These are phyloP conservation scores for Erynnis tages DNA, from an alignment of 2,888 invertebrate genomes.

Conservation along the genomic window DNA sequence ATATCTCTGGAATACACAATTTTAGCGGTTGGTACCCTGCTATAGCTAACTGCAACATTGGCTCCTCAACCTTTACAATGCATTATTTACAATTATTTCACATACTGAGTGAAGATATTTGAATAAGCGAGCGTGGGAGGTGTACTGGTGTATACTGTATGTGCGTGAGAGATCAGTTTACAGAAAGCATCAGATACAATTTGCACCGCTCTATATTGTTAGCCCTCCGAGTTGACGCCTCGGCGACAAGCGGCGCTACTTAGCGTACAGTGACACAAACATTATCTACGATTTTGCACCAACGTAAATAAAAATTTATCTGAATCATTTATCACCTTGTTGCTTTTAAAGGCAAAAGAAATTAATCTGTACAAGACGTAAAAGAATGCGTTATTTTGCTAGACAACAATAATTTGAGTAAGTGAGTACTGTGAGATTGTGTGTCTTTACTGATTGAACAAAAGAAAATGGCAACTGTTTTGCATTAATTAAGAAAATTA, in stretches of 20 bases:
- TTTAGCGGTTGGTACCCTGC: too few species aligned
- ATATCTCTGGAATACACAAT: too few species aligned
- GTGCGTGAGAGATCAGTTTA: constrained; percentile 61
- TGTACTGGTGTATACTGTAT: too few species aligned
- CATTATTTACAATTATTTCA: too few species aligned
- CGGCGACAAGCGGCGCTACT: constrained; percentile 39
- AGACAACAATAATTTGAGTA: background rate
- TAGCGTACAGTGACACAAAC: constrained; percentile 60
- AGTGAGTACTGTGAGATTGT: background rate
- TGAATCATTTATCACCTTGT: constrained; percentile 6
- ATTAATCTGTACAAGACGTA: background rate
- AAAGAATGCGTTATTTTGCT: background rate
- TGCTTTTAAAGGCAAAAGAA: background rate
- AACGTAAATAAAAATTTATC: constrained; percentile 39
- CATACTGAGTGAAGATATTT: too few species aligned
- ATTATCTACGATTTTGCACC: constrained; percentile 41
- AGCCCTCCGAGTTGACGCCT: constrained; percentile 47
- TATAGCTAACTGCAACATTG: too few species aligned
- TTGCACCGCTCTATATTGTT: constrained; percentile 57
- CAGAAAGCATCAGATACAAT: constrained; percentile 60
- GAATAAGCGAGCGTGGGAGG: background rate
- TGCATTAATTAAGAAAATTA: too few species aligned
- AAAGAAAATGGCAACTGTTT: too few species aligned
- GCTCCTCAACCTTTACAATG: too few species aligned
- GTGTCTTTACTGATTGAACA: too few species aligned